Evolutionary conservation across 2,888 invertebrate genomes (phyloP).

Genomic region (Drosophila putrida): DNA sequence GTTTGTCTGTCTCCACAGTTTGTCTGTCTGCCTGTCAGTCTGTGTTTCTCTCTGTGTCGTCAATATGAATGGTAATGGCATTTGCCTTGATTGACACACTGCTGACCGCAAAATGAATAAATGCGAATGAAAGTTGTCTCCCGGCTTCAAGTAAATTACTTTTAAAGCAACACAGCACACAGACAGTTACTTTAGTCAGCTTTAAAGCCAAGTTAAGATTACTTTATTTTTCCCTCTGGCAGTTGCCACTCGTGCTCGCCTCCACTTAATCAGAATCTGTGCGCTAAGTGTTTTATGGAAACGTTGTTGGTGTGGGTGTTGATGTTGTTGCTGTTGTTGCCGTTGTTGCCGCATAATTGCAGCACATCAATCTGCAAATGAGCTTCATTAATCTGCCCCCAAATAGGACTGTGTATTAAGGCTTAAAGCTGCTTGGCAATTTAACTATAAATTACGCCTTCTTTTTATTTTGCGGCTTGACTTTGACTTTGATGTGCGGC

Average conservation of each 20-base stretch:
- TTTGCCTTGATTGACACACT: constrained; percentile 76
- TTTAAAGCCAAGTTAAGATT: constrained; percentile 46
- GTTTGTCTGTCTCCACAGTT: constrained; percentile 18
- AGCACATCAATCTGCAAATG: constrained; percentile 79
- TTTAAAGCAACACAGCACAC: constrained; percentile 49
- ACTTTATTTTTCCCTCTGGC: background rate
- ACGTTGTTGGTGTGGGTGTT: constrained; percentile 32
- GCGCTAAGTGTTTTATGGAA: constrained; percentile 73
- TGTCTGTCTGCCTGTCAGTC: constrained; percentile 19
- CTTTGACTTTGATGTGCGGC: constrained; percentile 65
- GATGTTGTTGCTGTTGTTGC: constrained; percentile 27
- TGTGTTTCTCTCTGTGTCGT: constrained; percentile 26
- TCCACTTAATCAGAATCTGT: constrained; percentile 79
- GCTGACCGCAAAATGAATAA: constrained; percentile 65
- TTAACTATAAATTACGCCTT: constrained; percentile 12
- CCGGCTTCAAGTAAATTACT: constrained; percentile 45
- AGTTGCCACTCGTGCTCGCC: constrained; percentile 30
- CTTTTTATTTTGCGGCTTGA: constrained; percentile 36
- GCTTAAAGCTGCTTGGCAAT: constrained; percentile 36
- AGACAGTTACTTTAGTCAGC: constrained; percentile 20
- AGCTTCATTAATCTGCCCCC: constrained; percentile 73
- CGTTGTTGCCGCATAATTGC: constrained; percentile 71
- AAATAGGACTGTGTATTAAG: constrained; percentile 42
- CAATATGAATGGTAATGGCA: constrained; percentile 55
- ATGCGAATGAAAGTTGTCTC: constrained; percentile 38